Evolutionary conservation across 2,797 vertebrate genomes (phyloP).

Genomic region (Carapus acus): DNA sequence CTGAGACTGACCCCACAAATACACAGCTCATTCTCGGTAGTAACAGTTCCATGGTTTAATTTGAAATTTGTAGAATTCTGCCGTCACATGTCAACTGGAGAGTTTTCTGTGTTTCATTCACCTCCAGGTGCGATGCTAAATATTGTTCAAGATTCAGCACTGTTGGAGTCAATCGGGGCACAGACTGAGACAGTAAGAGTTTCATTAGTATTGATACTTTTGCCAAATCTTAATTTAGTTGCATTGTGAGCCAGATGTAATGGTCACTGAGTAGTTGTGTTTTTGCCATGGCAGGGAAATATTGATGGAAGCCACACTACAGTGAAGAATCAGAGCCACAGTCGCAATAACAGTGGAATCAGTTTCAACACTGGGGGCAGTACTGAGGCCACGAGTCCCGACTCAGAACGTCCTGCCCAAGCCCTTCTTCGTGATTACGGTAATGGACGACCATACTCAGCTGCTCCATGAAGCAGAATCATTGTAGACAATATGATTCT

Average conservation of each 20-base stretch:
- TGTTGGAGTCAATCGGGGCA: conserved; percentile 88
- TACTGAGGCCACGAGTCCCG: conserved; percentile 85
- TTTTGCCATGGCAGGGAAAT: conserved; percentile 54
- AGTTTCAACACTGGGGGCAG: conserved; percentile 88
- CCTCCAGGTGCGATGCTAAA: conserved; percentile 89
- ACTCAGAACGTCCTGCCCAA: conserved; percentile 86
- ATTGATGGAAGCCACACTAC: conserved; percentile 62
- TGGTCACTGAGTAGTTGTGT: conserved; percentile 5
- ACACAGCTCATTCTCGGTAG: conserved; percentile 94
- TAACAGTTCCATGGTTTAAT: neutral
- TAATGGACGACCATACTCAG: conserved; percentile 44
- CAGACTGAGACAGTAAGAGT: conserved; percentile 86
- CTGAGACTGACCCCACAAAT: conserved; percentile 92
- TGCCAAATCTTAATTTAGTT: too few species aligned
- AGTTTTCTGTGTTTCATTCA: too few species aligned
- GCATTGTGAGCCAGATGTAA: neutral
- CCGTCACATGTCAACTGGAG: neutral
- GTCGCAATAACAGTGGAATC: conserved; percentile 89
- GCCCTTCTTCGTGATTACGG: conserved; percentile 90
- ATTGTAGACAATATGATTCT: conserved; percentile 10
- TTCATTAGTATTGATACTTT: too few species aligned
- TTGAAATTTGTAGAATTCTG: neutral
- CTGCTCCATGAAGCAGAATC: neutral
- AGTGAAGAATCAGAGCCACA: conserved; percentile 79
- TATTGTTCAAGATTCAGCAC: conserved; percentile 94